These are phyloP conservation scores for Drosophila macrothrix DNA, from an alignment of 2,888 invertebrate species.

Conservation along the genomic window DNA sequence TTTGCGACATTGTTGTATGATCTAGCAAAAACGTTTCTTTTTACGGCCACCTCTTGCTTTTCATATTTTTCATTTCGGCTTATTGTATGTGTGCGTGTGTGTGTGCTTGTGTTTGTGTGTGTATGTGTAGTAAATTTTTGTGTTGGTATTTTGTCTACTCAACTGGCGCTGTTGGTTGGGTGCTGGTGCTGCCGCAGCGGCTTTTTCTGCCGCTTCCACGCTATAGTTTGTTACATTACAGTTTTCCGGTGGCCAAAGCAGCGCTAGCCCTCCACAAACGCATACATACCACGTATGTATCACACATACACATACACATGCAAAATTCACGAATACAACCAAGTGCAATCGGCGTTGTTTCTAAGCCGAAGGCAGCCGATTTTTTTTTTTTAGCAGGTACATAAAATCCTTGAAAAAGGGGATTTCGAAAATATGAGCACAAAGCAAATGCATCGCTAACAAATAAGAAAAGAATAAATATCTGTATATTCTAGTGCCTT, in stretches of 20 bases:
- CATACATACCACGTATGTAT: conserved; percentile 1
- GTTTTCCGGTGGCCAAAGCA: neutral
- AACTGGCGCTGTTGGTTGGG: conserved; percentile 12
- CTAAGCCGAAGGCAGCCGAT: conserved; percentile 28
- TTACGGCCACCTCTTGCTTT: conserved; percentile 19
- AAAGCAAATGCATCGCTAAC: neutral
- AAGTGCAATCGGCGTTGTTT: conserved; percentile 47
- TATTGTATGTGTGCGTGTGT: conserved; percentile 19
- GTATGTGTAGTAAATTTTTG: conserved; percentile 22
- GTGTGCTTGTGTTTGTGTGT: conserved; percentile 16
- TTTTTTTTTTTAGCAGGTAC: conserved; percentile 6
- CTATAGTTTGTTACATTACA: conserved; percentile 25
- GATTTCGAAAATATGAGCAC: conserved; percentile 1
- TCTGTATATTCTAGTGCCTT: neutral
- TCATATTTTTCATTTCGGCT: conserved; percentile 12
- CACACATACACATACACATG: conserved; percentile 14
- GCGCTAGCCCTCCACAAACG: neutral
- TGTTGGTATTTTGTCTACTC: conserved; percentile 37
- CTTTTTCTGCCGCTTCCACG: conserved; percentile 29
- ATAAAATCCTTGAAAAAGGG: conserved; percentile 19
- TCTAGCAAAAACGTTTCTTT: neutral
- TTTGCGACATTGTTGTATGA: neutral
- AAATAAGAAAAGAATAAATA: neutral
- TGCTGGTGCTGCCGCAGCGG: conserved; percentile 24
- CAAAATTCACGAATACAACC: conserved; percentile 9